These are phyloP conservation scores for Notiomystis cincta DNA, from an alignment of 2,113 vertebrate genomes.

Conservation along the genomic window DNA sequence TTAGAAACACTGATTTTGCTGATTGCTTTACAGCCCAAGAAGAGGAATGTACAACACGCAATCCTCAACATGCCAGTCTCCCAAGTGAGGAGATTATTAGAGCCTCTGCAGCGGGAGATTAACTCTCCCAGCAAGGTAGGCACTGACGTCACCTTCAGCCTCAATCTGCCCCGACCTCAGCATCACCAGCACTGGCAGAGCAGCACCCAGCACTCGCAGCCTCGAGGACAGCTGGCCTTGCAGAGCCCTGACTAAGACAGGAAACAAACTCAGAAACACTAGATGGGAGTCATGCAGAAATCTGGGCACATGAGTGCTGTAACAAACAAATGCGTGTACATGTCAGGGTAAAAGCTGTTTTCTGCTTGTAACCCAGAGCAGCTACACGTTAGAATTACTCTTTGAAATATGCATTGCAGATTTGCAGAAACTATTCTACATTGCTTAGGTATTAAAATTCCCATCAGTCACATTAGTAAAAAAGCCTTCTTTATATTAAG, in stretches of 20 bases:
- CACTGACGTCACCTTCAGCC: constrained; percentile 72
- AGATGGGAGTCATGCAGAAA: not conserved
- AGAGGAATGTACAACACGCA: not conserved
- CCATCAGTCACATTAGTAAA: not conserved
- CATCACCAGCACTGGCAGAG: not conserved
- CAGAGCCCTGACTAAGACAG: not conserved
- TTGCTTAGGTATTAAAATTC: not conserved
- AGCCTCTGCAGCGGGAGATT: constrained; percentile 62
- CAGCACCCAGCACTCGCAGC: not conserved
- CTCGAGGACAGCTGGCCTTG: not conserved
- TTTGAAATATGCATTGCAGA: not conserved
- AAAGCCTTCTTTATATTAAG: not conserved
- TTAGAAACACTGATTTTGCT: not conserved
- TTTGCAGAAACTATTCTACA: not conserved
- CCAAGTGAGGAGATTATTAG: constrained; percentile 70
- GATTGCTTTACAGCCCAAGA: not conserved
- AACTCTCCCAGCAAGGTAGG: constrained; percentile 72
- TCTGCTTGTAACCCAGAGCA: constrained; percentile 33
- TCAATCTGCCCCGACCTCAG: constrained; percentile 62
- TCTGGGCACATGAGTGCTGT: not conserved
- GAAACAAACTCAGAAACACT: not conserved
- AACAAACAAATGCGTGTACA: not conserved
- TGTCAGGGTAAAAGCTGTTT: not conserved
- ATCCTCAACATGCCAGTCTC: constrained; percentile 60
- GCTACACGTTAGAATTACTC: not conserved